A percentile compares a stretch with the other conserved stretches of the same genome.
phyloP scores from a whole-genome alignment of 2,797 vertebrate species.

The Anguilla obscura region DNA sequence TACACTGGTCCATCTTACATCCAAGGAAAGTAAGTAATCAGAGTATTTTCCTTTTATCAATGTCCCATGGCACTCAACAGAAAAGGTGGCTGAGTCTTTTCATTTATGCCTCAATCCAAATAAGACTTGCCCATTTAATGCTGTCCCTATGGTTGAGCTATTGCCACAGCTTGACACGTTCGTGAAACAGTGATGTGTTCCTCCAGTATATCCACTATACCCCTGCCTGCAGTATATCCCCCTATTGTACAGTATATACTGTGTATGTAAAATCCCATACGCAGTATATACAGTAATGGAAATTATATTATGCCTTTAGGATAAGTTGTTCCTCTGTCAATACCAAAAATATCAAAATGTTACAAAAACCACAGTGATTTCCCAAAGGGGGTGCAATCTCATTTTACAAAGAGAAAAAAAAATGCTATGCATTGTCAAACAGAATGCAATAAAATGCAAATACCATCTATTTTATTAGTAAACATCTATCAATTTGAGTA shows the following conservation, averaged over 20 bases:
- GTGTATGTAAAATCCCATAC: too few species aligned
- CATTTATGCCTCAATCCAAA: too few species aligned
- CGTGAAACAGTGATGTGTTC: neutral
- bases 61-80: too few species aligned
- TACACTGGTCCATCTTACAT: too few species aligned
- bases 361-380: constrained; percentile 1
- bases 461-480: neutral
- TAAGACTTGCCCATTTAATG: neutral
- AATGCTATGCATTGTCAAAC: neutral
- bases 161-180: neutral
- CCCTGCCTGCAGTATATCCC: too few species aligned
- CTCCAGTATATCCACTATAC: too few species aligned
- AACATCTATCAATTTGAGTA: neutral
- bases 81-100: too few species aligned
- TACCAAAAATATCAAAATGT: neutral
- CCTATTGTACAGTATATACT: too few species aligned
- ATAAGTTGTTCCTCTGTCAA: neutral
- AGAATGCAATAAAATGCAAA: neutral
- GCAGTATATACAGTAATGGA: neutral
- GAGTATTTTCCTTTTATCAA: too few species aligned
- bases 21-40: too few species aligned
- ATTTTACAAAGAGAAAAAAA: neutral
- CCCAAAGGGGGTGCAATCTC: neutral
- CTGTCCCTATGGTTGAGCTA: neutral
- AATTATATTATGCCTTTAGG: neutral